Conservation (phyloP, 2,888 invertebrate species). For the Ophion ellenae region DNA sequence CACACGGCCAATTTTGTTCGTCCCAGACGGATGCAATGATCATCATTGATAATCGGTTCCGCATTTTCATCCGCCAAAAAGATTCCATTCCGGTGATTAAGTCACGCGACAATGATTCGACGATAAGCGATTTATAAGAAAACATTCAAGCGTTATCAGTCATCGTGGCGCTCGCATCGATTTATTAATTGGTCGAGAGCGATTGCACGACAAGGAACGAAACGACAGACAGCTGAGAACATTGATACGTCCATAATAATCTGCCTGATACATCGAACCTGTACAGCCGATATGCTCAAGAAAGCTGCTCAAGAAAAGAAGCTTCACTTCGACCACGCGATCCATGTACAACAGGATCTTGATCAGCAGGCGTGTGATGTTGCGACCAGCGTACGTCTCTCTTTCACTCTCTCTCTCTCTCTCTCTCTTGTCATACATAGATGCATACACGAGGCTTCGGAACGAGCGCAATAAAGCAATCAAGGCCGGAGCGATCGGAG, state of each 20-base stretch:
- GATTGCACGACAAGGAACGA: constrained; percentile 30
- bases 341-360: constrained; percentile 30
- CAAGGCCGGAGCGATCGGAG: constrained; percentile 53
- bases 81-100: not conserved
- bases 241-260: constrained; percentile 15
- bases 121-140: not conserved
- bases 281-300: constrained; percentile 16
- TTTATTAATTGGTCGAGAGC: constrained; percentile 17
- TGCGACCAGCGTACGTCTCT: constrained; percentile 15
- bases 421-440: constrained; percentile 3
- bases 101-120: not conserved
- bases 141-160: not conserved
- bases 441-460: constrained; percentile 26
- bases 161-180: not conserved
- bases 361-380: constrained; percentile 40
- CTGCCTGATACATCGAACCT: constrained; percentile 23
- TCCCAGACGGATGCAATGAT: not conserved
- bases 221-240: constrained; percentile 11
- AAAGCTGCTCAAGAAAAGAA: constrained; percentile 21
- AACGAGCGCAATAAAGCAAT: constrained; percentile 55
- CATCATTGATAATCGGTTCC: not conserved
- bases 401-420: constrained; percentile 14
- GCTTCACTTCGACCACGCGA: constrained; percentile 15
- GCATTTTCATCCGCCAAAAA: not conserved
- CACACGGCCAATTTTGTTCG: no score